Evolutionary conservation across 2,888 invertebrate genomes (phyloP).

Genomic region (Scelioninae gen. 2): DNA sequence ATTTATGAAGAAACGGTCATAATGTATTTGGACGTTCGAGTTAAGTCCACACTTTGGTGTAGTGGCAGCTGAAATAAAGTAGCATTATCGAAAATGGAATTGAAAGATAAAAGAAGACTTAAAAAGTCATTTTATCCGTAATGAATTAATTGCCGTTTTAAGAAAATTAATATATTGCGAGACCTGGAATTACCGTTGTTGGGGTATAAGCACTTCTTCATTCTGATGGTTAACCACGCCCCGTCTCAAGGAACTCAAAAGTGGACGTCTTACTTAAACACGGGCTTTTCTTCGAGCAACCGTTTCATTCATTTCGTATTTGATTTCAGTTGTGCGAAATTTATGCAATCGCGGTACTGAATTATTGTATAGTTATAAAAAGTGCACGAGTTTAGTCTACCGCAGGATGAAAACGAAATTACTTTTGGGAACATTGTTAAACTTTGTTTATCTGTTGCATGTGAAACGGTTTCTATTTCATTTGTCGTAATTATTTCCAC

Average conservation of each 20-base stretch:
- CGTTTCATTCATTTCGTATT: constrained; percentile 7
- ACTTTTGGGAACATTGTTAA: no score
- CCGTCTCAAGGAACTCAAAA: constrained; percentile 3
- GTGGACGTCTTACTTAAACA: constrained; percentile 12
- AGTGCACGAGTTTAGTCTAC: no score
- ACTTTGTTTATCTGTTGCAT: no score
- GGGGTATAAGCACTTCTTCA: constrained; percentile 25
- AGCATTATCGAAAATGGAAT: constrained; percentile 7
- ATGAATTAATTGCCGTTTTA: constrained; percentile 26
- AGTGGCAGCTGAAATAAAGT: background rate
- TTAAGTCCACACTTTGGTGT: background rate
- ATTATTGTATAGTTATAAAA: no score
- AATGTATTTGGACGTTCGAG: no score
- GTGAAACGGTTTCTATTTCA: no score
- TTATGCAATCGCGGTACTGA: no score
- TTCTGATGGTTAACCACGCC: constrained; percentile 18
- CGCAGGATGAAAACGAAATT: no score
- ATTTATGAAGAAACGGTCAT: no score
- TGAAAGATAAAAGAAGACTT: constrained; percentile 7
- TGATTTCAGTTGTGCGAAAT: background rate
- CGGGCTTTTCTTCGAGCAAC: background rate
- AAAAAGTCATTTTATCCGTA: constrained; percentile 4
- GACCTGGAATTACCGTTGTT: constrained; percentile 16
- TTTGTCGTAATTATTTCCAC: no score
- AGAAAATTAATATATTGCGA: constrained; percentile 22